Percentiles rank a stretch among this genome's conserved stretches.
Conservation (phyloP, 2,113 vertebrate species). For the Panthera tigris region DNA sequence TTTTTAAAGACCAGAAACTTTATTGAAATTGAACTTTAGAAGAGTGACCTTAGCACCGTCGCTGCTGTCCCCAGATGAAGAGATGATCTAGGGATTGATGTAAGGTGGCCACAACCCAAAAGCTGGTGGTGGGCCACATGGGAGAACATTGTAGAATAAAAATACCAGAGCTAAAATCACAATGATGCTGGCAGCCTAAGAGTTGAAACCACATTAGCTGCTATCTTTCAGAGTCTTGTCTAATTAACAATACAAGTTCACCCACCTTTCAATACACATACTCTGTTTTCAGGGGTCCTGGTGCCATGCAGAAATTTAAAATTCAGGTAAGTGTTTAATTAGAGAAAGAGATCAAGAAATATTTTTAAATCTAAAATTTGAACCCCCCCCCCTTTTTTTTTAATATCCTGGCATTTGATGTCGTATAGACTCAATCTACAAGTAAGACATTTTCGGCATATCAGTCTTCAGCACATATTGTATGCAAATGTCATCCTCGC, state of each 20-base stretch:
- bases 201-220: not conserved
- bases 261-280: not conserved
- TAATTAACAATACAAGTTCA: not conserved
- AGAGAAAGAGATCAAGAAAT: not conserved
- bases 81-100: not conserved
- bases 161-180: conserved; percentile 41
- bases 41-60: not conserved
- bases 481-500: conserved; percentile 71
- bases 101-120: not conserved
- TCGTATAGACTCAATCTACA: conserved; percentile 49
- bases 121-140: not conserved
- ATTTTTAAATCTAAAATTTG: conserved; percentile 43
- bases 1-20: conserved; percentile 64
- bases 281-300: not conserved
- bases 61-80: conserved; percentile 1
- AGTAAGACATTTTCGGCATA: conserved; percentile 51
- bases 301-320: not conserved
- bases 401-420: conserved; percentile 63
- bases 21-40: not conserved
- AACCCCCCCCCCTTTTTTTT: not conserved
- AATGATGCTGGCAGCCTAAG: not conserved
- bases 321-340: not conserved
- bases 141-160: conserved; percentile 43
- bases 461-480: conserved; percentile 68
- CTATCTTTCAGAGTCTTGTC: not conserved